These are phyloP conservation scores for Acrocyrtus sp. DNA, from an alignment of 2,888 invertebrate species.

Conservation along the genomic window DNA sequence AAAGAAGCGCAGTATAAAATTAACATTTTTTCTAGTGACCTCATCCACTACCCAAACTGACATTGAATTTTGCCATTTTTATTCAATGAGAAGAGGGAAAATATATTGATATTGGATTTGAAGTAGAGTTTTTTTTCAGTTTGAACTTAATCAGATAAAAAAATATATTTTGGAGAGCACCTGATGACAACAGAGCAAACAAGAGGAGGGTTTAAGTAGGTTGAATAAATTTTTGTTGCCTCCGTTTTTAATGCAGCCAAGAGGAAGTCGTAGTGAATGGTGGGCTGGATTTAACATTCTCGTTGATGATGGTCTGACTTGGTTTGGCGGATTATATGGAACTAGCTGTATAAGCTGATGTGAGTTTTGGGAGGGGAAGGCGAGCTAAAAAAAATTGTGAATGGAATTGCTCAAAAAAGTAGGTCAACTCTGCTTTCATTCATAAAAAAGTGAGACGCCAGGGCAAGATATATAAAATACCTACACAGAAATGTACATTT, in stretches of 20 bases:
- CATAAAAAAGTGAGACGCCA: too few species aligned
- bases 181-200: neutral
- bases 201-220: neutral
- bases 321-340: neutral
- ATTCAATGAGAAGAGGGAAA: too few species aligned
- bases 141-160: too few species aligned
- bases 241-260: neutral
- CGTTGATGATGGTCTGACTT: neutral
- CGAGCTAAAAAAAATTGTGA: conserved; percentile 22
- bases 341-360: neutral
- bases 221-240: neutral
- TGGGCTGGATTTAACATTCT: neutral
- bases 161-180: too few species aligned
- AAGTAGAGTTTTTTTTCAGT: too few species aligned
- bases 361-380: neutral
- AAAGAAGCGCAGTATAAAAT: too few species aligned
- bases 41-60: too few species aligned
- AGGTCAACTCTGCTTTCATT: conserved; percentile 37
- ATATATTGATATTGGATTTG: too few species aligned
- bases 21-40: too few species aligned
- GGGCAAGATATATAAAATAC: too few species aligned
- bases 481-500: too few species aligned
- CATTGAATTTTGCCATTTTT: too few species aligned
- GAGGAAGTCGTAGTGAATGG: neutral
- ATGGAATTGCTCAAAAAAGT: conserved; percentile 29